Base-by-base conservation (phyloP, 2,797 vertebrate genomes). In the Danio jaintianensis region DNA sequence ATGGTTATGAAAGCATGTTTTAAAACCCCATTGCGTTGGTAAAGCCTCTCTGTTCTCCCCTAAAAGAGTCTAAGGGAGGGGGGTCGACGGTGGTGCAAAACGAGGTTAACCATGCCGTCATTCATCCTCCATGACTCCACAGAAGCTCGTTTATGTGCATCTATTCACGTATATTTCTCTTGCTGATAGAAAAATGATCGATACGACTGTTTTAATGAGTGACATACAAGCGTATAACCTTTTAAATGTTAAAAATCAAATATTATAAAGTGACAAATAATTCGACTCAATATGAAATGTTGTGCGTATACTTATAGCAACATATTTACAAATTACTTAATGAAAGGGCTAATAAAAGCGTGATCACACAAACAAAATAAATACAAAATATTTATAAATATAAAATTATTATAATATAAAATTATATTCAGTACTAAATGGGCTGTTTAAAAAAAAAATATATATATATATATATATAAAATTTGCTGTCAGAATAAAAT, bases 41-140 rank as follows among this genome's bases (percentile, higher is more conserved):
- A 71, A 48, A 68, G 75, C 63, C 48, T 79, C 79, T 73, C 58
- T 78, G 59, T 81, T 78, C 82, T 78, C 69, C 72, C 66, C 50
- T 58, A 64, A 82, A 86, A 78, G 71, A 79, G 75, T 56, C 67
- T 59, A 15, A 69, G 40, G 40, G 77, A 36, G 71, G 55, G 63
- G 67, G 48, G 62, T 45, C 48, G 78, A 55, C 55, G 69, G 67
- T 43, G 36, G 78, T 75, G 81, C 79, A 86, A 76, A 85, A 83
- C 71, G 38, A 85, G 80, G 79, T 82, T 80, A 84, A 84, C 64
- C 82, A 48, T 82, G 82, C 75, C 79, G 73, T 86, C 87, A 85
- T 79, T 82, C 81, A 82, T 79, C 50, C 77, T 63, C 50, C 69
- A 80, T 80, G 78, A 80, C 78, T 80, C 78, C 86, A 82, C 61